phyloP scores from a whole-genome alignment of 2,113 vertebrate genomes.

The Brienomyrus brachyistius region DNA sequence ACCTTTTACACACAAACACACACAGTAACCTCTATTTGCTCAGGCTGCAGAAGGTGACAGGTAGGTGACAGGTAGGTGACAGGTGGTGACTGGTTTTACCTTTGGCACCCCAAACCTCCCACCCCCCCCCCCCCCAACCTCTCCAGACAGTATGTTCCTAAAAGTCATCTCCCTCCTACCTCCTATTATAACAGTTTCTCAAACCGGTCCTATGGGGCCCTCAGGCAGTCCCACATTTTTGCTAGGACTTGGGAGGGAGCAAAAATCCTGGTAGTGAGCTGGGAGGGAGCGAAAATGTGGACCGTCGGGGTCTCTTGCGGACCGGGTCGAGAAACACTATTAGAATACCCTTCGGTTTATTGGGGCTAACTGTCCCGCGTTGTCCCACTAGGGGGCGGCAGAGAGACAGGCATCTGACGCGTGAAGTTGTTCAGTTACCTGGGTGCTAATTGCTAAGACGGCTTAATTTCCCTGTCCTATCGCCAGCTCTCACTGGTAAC shows the following conservation, averaged over 20 bases:
- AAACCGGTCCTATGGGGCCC: neutral
- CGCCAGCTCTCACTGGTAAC: conserved; percentile 30
- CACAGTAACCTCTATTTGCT: conserved; percentile 35
- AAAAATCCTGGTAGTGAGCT: neutral
- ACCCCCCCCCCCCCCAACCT: neutral
- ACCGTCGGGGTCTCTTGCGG: neutral
- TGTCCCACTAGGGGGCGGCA: neutral
- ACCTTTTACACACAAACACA: conserved; percentile 13
- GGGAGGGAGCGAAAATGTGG: neutral
- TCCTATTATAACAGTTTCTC: neutral
- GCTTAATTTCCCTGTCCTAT: neutral
- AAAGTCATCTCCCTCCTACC: neutral
- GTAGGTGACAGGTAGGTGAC: conserved; percentile 31
- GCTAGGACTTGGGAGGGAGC: neutral
- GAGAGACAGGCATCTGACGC: neutral
- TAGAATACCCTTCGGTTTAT: neutral
- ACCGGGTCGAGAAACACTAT: neutral
- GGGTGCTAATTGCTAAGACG: neutral
- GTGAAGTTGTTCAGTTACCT: neutral
- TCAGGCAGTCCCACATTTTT: neutral
- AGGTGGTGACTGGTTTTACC: neutral
- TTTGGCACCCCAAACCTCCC: neutral
- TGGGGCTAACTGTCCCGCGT: neutral
- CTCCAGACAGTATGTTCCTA: neutral
- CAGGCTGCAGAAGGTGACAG: conserved; percentile 33